Evolutionary conservation across 2,113 vertebrate species (phyloP), one percentile per base, ranked within the genome.

Genomic region (Miniopterus natalensis): DNA sequence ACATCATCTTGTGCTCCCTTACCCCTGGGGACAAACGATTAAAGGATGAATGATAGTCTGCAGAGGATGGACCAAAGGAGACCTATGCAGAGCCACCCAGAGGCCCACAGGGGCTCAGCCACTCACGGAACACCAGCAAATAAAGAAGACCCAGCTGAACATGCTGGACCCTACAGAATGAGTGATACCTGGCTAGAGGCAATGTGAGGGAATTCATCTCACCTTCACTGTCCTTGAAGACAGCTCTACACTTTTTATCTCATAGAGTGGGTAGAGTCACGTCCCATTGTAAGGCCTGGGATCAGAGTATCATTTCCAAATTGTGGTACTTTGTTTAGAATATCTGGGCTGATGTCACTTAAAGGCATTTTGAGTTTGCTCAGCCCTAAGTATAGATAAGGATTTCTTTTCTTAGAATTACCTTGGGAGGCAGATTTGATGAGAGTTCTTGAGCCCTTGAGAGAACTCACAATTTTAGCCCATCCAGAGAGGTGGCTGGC

Each of bases 271-370:
- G 17, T 36, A 70, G 25, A 81, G 9, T 70, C n/a, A 17, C 12
- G 29, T 18, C 21, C 65, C 10, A 13, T 47, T 75, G 84, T 45
- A 47, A 86, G 36, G 49, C n/a, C 31, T 18, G 17, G 31, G 80
- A 74, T 75, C 31, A 78, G 66, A 85, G 57, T 5, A 31, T 49
- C 79, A 36, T 49, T 83, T 95, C 61, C 61, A 86, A 89, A 83
- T 51, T 66, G 45, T 63, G 63, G 42, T 27, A 42, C 40, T 84
- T 79, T 12, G 59, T 84, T 75, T 68, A 75, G 66, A 71, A 21
- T 55, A 81, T 53, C 40, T 87, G 20, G 5, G 23, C 47, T 51
- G 77, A 49, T 73, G 25, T 75, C 92, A 84, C 45, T 90, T 36
- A 70, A 40, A 51, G 55, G 12, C 23, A 8, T 31, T 70, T 71